Evolutionary conservation across 2,797 vertebrate species (phyloP).

Genomic region (Harpagifer antarcticus): DNA sequence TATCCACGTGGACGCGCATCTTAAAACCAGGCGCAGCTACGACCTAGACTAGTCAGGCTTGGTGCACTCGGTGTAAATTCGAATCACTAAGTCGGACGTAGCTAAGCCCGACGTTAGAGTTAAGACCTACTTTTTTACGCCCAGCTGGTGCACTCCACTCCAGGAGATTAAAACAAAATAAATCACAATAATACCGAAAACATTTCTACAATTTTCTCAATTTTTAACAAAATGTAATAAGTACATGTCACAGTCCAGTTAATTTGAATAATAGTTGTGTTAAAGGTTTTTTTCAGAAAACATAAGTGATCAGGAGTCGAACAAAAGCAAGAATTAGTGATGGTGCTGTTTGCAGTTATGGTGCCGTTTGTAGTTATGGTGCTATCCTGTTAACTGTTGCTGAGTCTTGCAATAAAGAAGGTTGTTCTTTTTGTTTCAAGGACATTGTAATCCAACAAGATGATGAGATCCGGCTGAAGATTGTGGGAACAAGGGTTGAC

Average conservation of each 20-base stretch:
- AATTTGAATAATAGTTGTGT: background rate
- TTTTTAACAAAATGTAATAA: background rate
- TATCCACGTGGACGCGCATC: too few relatives aligned
- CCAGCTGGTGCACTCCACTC: too few relatives aligned
- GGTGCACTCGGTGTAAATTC: too few relatives aligned
- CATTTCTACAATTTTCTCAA: too few relatives aligned
- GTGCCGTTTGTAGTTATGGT: too few relatives aligned
- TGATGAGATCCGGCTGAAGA: slow-evolving; percentile 94
- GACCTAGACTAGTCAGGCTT: too few relatives aligned
- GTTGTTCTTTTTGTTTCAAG: slow-evolving; percentile 69
- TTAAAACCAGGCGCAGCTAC: too few relatives aligned
- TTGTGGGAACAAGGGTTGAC: slow-evolving; percentile 95
- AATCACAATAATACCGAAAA: background rate
- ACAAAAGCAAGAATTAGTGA: background rate
- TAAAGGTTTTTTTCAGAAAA: background rate
- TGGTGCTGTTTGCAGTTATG: too few relatives aligned
- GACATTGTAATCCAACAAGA: slow-evolving; percentile 97
- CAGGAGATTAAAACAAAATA: background rate
- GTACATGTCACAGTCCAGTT: background rate
- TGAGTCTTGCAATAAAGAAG: background rate
- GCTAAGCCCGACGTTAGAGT: too few relatives aligned
- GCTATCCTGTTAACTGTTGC: background rate
- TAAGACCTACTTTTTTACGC: too few relatives aligned
- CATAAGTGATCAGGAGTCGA: background rate
- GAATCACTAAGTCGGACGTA: too few relatives aligned